Percentiles rank a stretch among this genome's conserved stretches.
Conservation (phyloP, 1,140 invertebrate genomes). For the Idris sp. region DNA sequence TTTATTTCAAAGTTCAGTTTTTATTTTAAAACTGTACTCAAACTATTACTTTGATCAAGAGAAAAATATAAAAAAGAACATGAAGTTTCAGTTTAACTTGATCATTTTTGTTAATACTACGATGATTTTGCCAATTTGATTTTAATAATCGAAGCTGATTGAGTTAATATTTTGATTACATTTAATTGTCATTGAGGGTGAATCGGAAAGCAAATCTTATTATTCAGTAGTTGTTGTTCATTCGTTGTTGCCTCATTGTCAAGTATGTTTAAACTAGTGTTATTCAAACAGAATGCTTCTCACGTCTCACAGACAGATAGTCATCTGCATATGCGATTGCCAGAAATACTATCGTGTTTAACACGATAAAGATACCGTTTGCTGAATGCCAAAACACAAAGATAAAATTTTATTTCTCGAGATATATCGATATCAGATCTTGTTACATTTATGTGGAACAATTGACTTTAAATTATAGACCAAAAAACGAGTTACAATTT, state of each 20-base stretch:
- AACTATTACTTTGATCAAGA: too few relatives aligned
- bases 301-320: slow-evolving; percentile 28
- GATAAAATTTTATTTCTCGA: slow-evolving; percentile 11
- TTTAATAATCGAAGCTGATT: too few relatives aligned
- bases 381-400: background rate
- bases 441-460: background rate
- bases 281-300: slow-evolving; percentile 36
- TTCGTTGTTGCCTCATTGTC: slow-evolving; percentile 18
- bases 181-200: slow-evolving; percentile 11
- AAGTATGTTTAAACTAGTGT: slow-evolving; percentile 33
- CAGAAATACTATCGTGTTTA: slow-evolving; percentile 18
- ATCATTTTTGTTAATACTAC: too few relatives aligned
- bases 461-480: too few relatives aligned
- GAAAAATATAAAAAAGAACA: too few relatives aligned
- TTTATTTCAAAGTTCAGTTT: too few relatives aligned
- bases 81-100: too few relatives aligned
- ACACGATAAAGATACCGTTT: slow-evolving; percentile 23
- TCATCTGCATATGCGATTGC: slow-evolving; percentile 37
- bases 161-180: too few relatives aligned
- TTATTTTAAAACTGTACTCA: too few relatives aligned
- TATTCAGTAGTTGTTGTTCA: slow-evolving; percentile 27
- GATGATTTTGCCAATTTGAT: too few relatives aligned
- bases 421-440: slow-evolving; percentile 2
- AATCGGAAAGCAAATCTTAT: slow-evolving; percentile 33
- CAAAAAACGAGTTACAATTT: background rate